Evolutionary conservation across 2,797 vertebrate species (phyloP).

Genomic region (Tachyglossus aculeatus): DNA sequence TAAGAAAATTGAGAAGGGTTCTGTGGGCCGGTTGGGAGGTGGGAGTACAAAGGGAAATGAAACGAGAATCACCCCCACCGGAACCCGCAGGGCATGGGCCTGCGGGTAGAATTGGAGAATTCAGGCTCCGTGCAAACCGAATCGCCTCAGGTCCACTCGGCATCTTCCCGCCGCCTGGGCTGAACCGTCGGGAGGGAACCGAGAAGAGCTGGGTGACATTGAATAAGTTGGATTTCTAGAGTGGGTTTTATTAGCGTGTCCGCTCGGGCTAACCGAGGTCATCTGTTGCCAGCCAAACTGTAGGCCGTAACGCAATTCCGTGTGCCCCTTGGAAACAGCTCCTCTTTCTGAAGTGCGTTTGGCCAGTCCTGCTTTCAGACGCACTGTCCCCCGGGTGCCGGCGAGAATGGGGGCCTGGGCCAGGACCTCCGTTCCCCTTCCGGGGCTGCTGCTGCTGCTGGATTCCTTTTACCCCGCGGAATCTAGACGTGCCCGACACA

Average conservation of each 20-base stretch:
- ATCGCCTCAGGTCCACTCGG: slow-evolving; percentile 78
- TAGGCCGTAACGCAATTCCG: slow-evolving; percentile 19
- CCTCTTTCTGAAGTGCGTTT: no score
- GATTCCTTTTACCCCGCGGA: no score
- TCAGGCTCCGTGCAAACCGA: slow-evolving; percentile 79
- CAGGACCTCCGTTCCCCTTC: no score
- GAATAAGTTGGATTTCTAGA: slow-evolving; percentile 51
- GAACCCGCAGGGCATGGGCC: slow-evolving; percentile 58
- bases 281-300: slow-evolving; percentile 51
- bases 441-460: no score
- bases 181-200: slow-evolving; percentile 57
- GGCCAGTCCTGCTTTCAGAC: no score
- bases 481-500: no score
- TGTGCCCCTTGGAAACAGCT: no score
- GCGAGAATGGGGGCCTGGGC: no score
- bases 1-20: slow-evolving; percentile 80
- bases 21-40: no score
- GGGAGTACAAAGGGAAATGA: slow-evolving; percentile 70
- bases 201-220: slow-evolving; percentile 42
- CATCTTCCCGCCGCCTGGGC: no score
- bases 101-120: slow-evolving; percentile 79
- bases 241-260: slow-evolving; percentile 29
- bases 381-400: no score
- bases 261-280: slow-evolving; percentile 40
- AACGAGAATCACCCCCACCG: slow-evolving; percentile 69